Evolutionary conservation across 1,140 invertebrate species (phyloP).

Genomic region (Episyrphus balteatus): DNA sequence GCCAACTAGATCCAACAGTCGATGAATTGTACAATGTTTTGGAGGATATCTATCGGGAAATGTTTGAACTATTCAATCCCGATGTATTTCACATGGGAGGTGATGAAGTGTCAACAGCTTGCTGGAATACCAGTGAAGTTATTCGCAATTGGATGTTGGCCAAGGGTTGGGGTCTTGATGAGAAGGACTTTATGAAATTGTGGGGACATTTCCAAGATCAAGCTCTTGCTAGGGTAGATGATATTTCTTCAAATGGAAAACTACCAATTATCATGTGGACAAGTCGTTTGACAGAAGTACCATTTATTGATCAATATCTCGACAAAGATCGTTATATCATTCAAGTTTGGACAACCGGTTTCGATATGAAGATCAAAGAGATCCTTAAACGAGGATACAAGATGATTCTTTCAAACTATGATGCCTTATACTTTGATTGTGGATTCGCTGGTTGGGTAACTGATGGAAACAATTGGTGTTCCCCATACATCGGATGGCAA

Average conservation of each 20-base stretch:
- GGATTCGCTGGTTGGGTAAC: constrained; percentile 56
- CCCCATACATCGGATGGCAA: constrained; percentile 82
- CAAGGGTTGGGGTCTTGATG: constrained; percentile 45
- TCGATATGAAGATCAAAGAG: constrained; percentile 49
- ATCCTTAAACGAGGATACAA: constrained; percentile 57
- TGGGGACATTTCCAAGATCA: constrained; percentile 66
- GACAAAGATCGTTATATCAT: constrained; percentile 66
- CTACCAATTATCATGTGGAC: constrained; percentile 70
- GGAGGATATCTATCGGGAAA: constrained; percentile 56
- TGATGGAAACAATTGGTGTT: constrained; percentile 70
- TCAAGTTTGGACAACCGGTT: constrained; percentile 62
- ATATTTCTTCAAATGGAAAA: constrained; percentile 31
- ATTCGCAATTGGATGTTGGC: constrained; percentile 59
- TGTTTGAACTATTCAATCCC: constrained; percentile 48
- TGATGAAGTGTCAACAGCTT: constrained; percentile 65
- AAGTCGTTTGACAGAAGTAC: constrained; percentile 57
- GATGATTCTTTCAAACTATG: constrained; percentile 74
- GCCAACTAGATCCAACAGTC: constrained; percentile 69
- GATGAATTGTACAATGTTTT: constrained; percentile 62
- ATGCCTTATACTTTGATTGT: constrained; percentile 74
- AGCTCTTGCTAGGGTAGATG: constrained; percentile 50
- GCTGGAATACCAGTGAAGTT: constrained; percentile 60
- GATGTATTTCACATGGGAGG: constrained; percentile 85
- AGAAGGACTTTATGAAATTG: constrained; percentile 55
- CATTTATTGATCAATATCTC: constrained; percentile 53